Percentiles rank a stretch among this genome's conserved stretches.
Conservation (phyloP, 2,113 vertebrate genomes). For the Desmodus rotundus region DNA sequence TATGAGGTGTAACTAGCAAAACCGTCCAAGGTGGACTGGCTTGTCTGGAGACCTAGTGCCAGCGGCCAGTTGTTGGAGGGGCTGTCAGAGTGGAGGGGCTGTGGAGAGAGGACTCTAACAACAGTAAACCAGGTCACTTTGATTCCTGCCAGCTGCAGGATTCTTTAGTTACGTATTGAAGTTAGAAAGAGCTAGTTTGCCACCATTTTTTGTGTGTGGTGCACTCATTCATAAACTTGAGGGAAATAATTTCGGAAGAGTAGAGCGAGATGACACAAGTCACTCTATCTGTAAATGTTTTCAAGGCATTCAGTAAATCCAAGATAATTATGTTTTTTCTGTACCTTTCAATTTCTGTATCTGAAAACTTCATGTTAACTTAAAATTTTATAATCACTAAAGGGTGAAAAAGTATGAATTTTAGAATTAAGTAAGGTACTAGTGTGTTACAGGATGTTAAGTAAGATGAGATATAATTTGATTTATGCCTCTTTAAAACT, state of each 20-base stretch:
- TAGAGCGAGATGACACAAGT: neutral
- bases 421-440: neutral
- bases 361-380: conserved; percentile 5
- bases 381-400: neutral
- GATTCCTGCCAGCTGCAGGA: neutral
- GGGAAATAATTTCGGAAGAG: conserved; percentile 11
- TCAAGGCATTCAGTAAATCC: neutral
- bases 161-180: neutral
- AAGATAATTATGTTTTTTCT: neutral
- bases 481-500: neutral
- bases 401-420: neutral
- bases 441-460: neutral
- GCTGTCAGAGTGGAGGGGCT: neutral
- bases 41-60: neutral
- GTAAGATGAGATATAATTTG: conserved; percentile 18
- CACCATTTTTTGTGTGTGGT: neutral
- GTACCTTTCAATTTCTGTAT: neutral
- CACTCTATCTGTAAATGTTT: neutral
- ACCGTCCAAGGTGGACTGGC: neutral
- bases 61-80: neutral
- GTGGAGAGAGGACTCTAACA: neutral
- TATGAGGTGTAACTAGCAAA: neutral
- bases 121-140: neutral
- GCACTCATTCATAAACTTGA: neutral
- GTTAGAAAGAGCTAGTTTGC: neutral